Conservation (phyloP, 2,888 invertebrate genomes). For the Apamea epomidion region DNA sequence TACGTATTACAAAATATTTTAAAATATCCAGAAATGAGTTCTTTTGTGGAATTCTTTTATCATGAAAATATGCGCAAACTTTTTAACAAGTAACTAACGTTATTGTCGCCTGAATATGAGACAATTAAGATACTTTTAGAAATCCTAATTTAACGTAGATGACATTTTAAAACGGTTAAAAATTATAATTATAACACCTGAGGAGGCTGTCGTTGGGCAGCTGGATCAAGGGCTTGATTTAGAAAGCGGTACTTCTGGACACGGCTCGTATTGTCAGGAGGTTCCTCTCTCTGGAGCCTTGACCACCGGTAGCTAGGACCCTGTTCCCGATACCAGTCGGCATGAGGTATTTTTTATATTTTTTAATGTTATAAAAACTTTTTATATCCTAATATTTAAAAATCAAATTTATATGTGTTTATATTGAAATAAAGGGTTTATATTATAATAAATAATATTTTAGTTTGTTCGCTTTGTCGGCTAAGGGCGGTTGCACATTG, state of each 20-base stretch:
- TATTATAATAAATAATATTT: background rate
- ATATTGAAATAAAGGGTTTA: too few species aligned
- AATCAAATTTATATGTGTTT: too few species aligned
- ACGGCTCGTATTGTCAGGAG: too few species aligned
- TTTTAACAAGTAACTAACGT: background rate
- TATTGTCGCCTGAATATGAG: background rate
- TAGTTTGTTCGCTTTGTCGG: background rate
- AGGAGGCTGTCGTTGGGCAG: too few species aligned
- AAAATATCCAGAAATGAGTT: background rate
- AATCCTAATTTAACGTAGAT: background rate
- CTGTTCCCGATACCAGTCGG: too few species aligned
- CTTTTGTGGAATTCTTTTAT: background rate
- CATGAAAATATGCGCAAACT: background rate
- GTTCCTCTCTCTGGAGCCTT: too few species aligned
- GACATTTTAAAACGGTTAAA: background rate
- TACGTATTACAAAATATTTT: background rate
- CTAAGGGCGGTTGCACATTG: background rate
- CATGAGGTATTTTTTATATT: too few species aligned
- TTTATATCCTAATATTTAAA: too few species aligned
- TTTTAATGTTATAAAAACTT: too few species aligned
- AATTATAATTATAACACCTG: background rate
- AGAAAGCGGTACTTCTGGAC: too few species aligned
- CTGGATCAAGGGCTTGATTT: too few species aligned
- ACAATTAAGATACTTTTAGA: background rate
- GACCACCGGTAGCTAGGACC: too few species aligned